phyloP scores from a whole-genome alignment of 2,888 invertebrate species.

The Gastracanthus pulcherrimus region DNA sequence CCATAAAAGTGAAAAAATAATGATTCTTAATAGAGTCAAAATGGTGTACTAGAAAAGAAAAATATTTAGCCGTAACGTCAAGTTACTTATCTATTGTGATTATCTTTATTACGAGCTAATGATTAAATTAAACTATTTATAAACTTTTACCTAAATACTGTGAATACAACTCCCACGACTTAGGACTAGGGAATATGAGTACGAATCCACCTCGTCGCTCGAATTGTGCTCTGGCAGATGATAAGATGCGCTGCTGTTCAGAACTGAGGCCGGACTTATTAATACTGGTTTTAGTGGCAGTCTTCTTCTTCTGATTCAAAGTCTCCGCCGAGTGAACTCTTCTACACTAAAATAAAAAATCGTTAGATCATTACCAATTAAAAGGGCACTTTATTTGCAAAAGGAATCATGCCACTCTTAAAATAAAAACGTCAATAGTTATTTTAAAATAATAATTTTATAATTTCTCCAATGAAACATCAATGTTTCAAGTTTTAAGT shows the following conservation, averaged over 20 bases:
- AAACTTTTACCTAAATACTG: conserved; percentile 83
- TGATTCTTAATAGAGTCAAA: too few species aligned
- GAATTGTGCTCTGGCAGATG: conserved; percentile 88
- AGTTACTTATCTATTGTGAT: too few species aligned
- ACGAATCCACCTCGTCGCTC: conserved; percentile 92
- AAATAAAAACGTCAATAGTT: not conserved
- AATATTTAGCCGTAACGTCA: too few species aligned
- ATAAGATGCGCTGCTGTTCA: conserved; percentile 89
- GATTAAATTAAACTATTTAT: too few species aligned
- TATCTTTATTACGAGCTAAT: too few species aligned
- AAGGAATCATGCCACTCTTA: not conserved
- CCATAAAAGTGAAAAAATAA: too few species aligned
- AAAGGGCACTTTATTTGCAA: not conserved
- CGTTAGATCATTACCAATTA: not conserved
- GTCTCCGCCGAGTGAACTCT: conserved; percentile 88
- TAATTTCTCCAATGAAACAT: not conserved
- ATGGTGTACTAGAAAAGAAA: too few species aligned
- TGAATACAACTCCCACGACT: conserved; percentile 91
- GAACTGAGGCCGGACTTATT: conserved; percentile 80
- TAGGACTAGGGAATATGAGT: conserved; percentile 92
- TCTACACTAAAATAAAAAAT: conserved; percentile 79
- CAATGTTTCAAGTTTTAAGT: not conserved
- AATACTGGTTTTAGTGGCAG: conserved; percentile 72
- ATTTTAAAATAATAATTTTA: not conserved
- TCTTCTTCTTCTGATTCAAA: conserved; percentile 76